Conservation (phyloP, 2,797 vertebrate genomes). For the Tragopan temminckii region DNA sequence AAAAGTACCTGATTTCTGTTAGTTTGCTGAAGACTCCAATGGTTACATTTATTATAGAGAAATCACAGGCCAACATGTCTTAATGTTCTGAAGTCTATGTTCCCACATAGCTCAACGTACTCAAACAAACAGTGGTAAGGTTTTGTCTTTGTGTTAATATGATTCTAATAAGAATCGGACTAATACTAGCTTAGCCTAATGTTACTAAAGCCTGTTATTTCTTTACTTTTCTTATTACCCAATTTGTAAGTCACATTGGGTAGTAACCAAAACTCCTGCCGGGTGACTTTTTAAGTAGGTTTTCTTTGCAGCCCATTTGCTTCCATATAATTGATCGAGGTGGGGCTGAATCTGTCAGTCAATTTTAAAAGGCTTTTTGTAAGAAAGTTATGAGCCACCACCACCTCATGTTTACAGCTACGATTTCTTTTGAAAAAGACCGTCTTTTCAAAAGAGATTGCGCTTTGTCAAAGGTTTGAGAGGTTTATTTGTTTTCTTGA, state of each 20-base stretch:
- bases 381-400: slow-evolving; percentile 4
- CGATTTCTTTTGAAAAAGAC: slow-evolving; percentile 37
- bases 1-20: neutral
- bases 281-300: slow-evolving; percentile 30
- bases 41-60: neutral
- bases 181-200: slow-evolving; percentile 10
- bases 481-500: slow-evolving; percentile 43
- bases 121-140: neutral
- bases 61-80: neutral
- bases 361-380: slow-evolving; percentile 38
- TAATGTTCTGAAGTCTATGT: neutral
- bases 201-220: slow-evolving; percentile 41
- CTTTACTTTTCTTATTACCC: slow-evolving; percentile 31
- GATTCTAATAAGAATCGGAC: slow-evolving; percentile 11
- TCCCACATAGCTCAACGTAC: neutral
- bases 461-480: slow-evolving; percentile 4
- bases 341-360: slow-evolving; percentile 40
- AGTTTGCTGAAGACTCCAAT: neutral
- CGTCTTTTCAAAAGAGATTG: slow-evolving; percentile 13
- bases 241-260: slow-evolving; percentile 51
- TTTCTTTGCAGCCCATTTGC: slow-evolving; percentile 42
- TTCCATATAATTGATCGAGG: neutral
- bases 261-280: slow-evolving; percentile 23
- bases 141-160: slow-evolving; percentile 13
- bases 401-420: neutral